phyloP scores from a whole-genome alignment of 2,113 vertebrate genomes.

The Hemiscyllium ocellatum region DNA sequence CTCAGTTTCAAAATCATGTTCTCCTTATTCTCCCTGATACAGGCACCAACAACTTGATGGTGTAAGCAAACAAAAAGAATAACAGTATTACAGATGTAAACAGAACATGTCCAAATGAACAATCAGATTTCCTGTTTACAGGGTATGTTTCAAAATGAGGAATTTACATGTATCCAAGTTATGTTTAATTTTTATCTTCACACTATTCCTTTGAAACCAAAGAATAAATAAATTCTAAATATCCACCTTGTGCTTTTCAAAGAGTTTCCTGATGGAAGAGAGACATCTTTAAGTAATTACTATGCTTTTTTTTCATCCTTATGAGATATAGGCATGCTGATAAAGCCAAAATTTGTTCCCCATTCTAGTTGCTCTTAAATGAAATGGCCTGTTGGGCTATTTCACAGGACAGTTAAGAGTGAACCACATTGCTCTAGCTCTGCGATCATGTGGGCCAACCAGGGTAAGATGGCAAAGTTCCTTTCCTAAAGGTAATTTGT shows the following conservation, averaged over 20 bases:
- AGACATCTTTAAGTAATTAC: not conserved
- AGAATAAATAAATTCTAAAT: not conserved
- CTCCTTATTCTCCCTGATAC: not conserved
- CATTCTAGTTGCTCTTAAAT: too few relatives aligned
- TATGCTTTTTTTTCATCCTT: not conserved
- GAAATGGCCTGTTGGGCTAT: too few relatives aligned
- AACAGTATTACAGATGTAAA: not conserved
- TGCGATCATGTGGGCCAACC: too few relatives aligned
- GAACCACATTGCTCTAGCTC: too few relatives aligned
- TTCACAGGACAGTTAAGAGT: too few relatives aligned
- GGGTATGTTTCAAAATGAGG: not conserved
- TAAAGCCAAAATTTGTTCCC: too few relatives aligned
- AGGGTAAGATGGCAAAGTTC: too few relatives aligned
- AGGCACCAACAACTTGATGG: not conserved
- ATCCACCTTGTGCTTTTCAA: not conserved
- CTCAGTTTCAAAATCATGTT: not conserved
- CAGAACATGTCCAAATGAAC: not conserved
- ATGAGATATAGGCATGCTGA: too few relatives aligned
- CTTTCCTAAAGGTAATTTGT: too few relatives aligned
- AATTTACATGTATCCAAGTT: not conserved
- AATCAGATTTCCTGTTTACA: not conserved
- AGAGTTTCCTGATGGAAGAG: not conserved
- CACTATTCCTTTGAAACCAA: not conserved
- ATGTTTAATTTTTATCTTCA: not conserved
- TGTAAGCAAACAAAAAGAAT: not conserved